Base-by-base conservation (phyloP, 2,888 invertebrate species). In the Polydrusus cervinus region DNA sequence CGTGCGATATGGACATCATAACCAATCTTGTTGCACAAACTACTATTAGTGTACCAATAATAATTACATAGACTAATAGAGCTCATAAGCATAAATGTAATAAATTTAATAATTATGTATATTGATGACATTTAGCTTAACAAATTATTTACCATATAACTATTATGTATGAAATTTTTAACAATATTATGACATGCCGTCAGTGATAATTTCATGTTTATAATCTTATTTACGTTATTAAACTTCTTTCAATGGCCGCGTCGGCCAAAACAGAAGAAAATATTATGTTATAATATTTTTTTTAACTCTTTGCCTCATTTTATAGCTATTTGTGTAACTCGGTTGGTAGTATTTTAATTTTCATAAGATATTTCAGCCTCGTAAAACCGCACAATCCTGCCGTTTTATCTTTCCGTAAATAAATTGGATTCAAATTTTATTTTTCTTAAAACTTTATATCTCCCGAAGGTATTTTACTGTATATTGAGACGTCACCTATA, bases 341-440 rank as follows among this genome's bases (percentile, higher is more conserved):
- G 69, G 69, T 61, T 61, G 69, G 47, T 34, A 69, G 43, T 60
- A 69, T 69, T 60, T 69, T 60, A 38, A 69, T 60, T 60, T 53
- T 65, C 55, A 40, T 60, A 53, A 49, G 18, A 57, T 34, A 55
- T 38, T 64, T 34, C 38, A 38, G 16, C 18, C 61, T 74, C 68
- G 64, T 74, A 74, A 74, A 69, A 74, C 20, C 61, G 20, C 55
- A 53, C 69, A 18, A 45, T 74, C 68, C 69, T 61, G 69, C 45
- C 51, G 74, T 47, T 74, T 74, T 74, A 74, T 74, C 61, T 69
- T 40, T 30, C 43, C 68, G 64, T 74, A 68, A 74, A 74, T 74
- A 68, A 47, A 74, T 74, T 69, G 68, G 64, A 68, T 61, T 45
- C 47, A 53, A 69, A 9, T 64, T 74, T 64, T 61, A 43, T 64